A percentile compares a stretch with the other conserved stretches of the same genome.
phyloP scores from a whole-genome alignment of 2,113 vertebrate species.

The Ctenodactylus gundi region DNA sequence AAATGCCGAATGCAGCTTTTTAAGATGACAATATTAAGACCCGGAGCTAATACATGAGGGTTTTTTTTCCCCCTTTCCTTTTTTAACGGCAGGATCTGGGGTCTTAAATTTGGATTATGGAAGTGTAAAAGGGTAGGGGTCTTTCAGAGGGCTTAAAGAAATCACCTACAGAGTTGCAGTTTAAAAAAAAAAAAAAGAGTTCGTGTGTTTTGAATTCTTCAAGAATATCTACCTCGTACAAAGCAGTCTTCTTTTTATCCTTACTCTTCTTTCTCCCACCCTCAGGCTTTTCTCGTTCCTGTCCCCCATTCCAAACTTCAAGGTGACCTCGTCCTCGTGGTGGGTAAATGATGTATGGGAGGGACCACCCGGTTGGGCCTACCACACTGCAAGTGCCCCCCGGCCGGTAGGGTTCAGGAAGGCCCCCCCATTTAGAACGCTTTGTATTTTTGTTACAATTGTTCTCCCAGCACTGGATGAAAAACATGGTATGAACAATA shows the following conservation, averaged over 20 bases:
- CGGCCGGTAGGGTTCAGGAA: slow-evolving; percentile 82
- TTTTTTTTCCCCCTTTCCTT: not conserved
- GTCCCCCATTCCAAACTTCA: slow-evolving; percentile 81
- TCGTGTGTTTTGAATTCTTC: slow-evolving; percentile 77
- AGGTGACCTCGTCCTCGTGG: slow-evolving; percentile 85
- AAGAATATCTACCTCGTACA: slow-evolving; percentile 81
- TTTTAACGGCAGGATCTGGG: slow-evolving; percentile 69
- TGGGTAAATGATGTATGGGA: slow-evolving; percentile 80
- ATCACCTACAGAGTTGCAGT: slow-evolving; percentile 76
- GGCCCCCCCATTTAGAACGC: slow-evolving; percentile 83
- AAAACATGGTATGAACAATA: slow-evolving; percentile 85
- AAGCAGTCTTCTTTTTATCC: slow-evolving; percentile 81
- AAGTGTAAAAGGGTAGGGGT: slow-evolving; percentile 78
- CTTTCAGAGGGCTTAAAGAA: slow-evolving; percentile 77
- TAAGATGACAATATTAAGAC: slow-evolving; percentile 3
- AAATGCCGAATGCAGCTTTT: not conserved
- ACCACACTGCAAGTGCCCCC: slow-evolving; percentile 81
- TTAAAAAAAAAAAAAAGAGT: slow-evolving; percentile 82
- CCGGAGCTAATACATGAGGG: slow-evolving; percentile 10
- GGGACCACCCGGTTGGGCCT: slow-evolving; percentile 86
- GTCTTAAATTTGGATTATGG: slow-evolving; percentile 82
- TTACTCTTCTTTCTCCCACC: slow-evolving; percentile 42
- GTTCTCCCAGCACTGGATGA: slow-evolving; percentile 84
- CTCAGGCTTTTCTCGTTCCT: slow-evolving; percentile 53
- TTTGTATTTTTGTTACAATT: slow-evolving; percentile 89